These are phyloP conservation scores for Riparia riparia DNA, from an alignment of 2,113 vertebrate species.

Conservation along the genomic window DNA sequence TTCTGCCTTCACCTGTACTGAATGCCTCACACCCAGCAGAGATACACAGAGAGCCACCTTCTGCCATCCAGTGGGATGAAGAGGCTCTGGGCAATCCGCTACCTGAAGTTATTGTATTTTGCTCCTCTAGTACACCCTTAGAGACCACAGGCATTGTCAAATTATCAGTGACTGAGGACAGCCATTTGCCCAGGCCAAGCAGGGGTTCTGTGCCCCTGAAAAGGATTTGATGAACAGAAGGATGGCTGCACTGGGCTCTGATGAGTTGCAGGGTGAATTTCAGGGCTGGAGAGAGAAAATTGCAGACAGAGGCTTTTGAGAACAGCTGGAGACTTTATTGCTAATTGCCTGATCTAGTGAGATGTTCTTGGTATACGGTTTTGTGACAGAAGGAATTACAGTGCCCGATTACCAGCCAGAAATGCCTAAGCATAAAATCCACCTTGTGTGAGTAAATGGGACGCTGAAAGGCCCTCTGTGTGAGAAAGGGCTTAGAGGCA, in stretches of 20 bases:
- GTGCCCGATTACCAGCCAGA: not conserved
- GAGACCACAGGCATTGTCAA: not conserved
- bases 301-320: not conserved
- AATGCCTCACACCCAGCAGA: fast-evolving
- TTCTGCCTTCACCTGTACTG: not conserved
- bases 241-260: not conserved
- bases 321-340: not conserved
- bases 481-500: not conserved
- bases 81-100: not conserved
- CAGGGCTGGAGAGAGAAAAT: not conserved
- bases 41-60: fast-evolving
- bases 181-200: not conserved
- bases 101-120: not conserved
- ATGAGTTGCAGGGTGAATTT: not conserved
- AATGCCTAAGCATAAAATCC: not conserved
- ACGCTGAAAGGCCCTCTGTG: not conserved
- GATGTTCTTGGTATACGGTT: not conserved
- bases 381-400: not conserved
- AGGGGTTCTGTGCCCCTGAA: not conserved
- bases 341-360: not conserved
- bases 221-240: not conserved
- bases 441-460: not conserved
- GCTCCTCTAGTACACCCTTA: not conserved
- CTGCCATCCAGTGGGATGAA: not conserved
- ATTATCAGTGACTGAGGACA: not conserved